Percentiles rank a stretch among this genome's conserved stretches.
Evolutionary conservation across 92 coral and sea anemone species (phyloP).

Genomic region (Parazoanthus darwini): DNA sequence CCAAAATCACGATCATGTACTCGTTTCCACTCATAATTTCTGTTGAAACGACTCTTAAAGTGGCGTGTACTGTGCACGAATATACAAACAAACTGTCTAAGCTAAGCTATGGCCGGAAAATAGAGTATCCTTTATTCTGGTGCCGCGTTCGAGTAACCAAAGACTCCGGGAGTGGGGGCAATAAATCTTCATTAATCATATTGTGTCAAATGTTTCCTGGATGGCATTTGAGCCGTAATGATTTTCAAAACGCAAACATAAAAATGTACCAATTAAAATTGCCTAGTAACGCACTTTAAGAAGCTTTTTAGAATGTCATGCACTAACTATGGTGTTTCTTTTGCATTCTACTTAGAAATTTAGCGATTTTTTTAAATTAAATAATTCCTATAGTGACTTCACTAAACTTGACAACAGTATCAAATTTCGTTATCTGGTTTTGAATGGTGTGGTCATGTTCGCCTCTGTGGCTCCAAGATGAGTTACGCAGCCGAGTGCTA

Average conservation of each 20-base stretch:
- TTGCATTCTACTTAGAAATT: background rate
- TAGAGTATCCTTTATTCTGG: slow-evolving; percentile 27
- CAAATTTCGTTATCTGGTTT: slow-evolving; percentile 23
- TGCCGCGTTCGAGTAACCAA: slow-evolving; percentile 31
- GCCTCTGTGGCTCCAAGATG: slow-evolving; percentile 14
- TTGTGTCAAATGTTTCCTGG: slow-evolving; percentile 35
- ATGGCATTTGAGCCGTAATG: slow-evolving; percentile 1
- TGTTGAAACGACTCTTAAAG: background rate
- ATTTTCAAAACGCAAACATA: background rate
- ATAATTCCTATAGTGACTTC: background rate
- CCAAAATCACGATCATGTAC: background rate
- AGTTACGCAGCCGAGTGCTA: slow-evolving; percentile 10
- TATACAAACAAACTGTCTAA: slow-evolving; percentile 14
- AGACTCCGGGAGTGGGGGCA: slow-evolving; percentile 40
- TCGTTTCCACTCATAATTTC: background rate
- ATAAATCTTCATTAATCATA: slow-evolving; percentile 46
- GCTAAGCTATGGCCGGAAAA: slow-evolving; percentile 25
- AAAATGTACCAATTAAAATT: background rate
- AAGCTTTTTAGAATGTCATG: background rate
- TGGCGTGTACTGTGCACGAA: background rate
- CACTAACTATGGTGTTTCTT: background rate
- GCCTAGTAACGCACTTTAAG: background rate
- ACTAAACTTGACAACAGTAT: background rate
- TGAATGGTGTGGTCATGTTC: background rate
- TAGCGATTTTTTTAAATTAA: background rate